Conservation (phyloP, 2,113 vertebrate species). For the Lethenteron reissneri region DNA sequence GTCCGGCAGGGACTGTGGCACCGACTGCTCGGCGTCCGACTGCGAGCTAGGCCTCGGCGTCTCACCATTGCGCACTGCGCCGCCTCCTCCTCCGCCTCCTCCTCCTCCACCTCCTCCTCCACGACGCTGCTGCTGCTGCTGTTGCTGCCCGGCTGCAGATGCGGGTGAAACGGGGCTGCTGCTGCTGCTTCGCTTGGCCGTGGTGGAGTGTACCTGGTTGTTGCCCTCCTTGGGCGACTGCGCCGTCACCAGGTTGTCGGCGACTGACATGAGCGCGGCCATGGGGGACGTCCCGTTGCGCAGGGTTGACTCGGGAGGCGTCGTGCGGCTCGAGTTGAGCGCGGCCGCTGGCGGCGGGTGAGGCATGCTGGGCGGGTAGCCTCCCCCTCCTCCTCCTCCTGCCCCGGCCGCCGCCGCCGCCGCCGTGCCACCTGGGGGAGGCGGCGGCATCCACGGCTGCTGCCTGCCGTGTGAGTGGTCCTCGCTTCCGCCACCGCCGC, state of each 20-base stretch:
- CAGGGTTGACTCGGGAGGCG: conserved; percentile 17
- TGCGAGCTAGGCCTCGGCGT: conserved; percentile 24
- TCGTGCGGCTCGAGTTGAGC: conserved; percentile 9
- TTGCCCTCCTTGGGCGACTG: conserved; percentile 38
- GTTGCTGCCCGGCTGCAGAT: conserved; percentile 27
- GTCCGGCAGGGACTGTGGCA: conserved; percentile 20
- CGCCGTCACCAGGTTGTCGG: conserved; percentile 31
- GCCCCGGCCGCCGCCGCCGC: no score
- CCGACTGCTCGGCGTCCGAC: conserved; percentile 20
- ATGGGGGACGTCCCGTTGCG: conserved; percentile 39
- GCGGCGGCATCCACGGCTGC: conserved; percentile 16
- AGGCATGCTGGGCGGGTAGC: conserved; percentile 15
- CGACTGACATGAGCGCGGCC: conserved; percentile 39
- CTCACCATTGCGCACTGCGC: conserved; percentile 26
- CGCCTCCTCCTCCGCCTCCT: neutral
- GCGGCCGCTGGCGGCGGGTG: conserved; percentile 14
- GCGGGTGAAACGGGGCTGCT: conserved; percentile 26
- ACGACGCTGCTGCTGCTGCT: conserved; percentile 25
- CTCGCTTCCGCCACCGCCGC: conserved; percentile 21
- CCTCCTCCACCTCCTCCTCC: neutral
- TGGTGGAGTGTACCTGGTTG: conserved; percentile 21
- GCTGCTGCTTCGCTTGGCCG: conserved; percentile 31
- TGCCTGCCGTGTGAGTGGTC: conserved; percentile 29
- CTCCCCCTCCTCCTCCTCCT: neutral
- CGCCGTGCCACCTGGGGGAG: no score